Percentiles rank a stretch among this genome's conserved stretches.
Conservation (phyloP, 2,888 invertebrate species). For the Zaprionus bogoriensis region DNA sequence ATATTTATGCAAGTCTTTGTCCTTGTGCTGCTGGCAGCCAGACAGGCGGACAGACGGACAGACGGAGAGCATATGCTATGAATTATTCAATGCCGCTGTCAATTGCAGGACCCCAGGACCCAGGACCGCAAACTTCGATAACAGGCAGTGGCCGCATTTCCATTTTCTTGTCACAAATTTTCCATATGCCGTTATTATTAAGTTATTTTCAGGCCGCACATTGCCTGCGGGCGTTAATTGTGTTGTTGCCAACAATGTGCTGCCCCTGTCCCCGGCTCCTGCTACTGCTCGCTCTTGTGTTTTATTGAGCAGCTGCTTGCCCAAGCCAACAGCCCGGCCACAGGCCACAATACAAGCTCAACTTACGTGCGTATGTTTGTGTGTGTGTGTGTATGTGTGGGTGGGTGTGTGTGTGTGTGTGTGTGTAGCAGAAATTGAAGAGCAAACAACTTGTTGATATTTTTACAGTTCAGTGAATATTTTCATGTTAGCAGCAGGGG, state of each 20-base stretch:
- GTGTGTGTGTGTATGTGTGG: not conserved
- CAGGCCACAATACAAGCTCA: constrained; percentile 25
- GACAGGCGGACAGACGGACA: too few species aligned
- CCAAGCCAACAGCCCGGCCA: constrained; percentile 32
- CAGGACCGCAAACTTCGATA: constrained; percentile 35
- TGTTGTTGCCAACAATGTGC: constrained; percentile 44
- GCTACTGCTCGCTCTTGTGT: too few species aligned
- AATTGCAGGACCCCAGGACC: constrained; percentile 32
- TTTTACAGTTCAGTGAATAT: constrained; percentile 77
- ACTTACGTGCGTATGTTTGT: too few species aligned
- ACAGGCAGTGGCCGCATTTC: constrained; percentile 18
- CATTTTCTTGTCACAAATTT: constrained; percentile 54
- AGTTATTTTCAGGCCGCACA: constrained; percentile 54
- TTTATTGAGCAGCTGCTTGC: constrained; percentile 65
- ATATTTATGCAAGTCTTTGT: constrained; percentile 23
- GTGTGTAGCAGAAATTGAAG: constrained; percentile 59
- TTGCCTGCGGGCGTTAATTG: constrained; percentile 63
- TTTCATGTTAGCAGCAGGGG: constrained; percentile 49
- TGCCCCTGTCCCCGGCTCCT: not conserved
- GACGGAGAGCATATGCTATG: constrained; percentile 37
- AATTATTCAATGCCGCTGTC: constrained; percentile 43
- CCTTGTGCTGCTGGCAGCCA: too few species aligned
- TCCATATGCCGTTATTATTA: constrained; percentile 73
- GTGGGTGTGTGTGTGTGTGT: constrained; percentile 25
- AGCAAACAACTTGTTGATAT: constrained; percentile 78